These are phyloP conservation scores for Saguinus midas DNA, from an alignment of 2,113 vertebrate species.

Conservation along the genomic window DNA sequence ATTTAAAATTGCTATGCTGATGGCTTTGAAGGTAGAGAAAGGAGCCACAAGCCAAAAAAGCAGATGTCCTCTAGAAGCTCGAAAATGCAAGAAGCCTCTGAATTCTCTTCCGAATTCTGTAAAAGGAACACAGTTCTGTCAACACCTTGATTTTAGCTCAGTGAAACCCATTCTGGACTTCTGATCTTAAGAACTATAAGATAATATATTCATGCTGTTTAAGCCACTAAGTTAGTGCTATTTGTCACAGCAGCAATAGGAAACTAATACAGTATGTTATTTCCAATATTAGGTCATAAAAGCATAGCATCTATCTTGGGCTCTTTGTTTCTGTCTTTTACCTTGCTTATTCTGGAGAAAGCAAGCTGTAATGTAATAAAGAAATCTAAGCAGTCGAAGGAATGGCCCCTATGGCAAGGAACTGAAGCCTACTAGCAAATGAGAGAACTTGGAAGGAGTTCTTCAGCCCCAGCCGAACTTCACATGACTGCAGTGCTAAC, in stretches of 20 bases:
- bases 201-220: neutral
- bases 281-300: neutral
- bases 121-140: neutral
- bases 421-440: neutral
- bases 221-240: neutral
- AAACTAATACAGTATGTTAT: neutral
- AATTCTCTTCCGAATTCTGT: neutral
- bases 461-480: neutral
- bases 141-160: neutral
- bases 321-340: neutral
- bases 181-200: neutral
- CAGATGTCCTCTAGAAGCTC: neutral
- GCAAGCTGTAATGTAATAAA: neutral
- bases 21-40: neutral
- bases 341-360: neutral
- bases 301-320: neutral
- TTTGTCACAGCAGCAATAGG: neutral
- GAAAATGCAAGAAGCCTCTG: neutral
- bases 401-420: neutral
- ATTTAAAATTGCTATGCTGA: neutral
- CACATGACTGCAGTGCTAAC: neutral
- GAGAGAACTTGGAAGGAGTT: neutral
- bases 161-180: neutral
- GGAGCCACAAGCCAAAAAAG: neutral
- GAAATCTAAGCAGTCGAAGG: neutral